phyloP scores from a whole-genome alignment of 2,797 vertebrate genomes.

The Enteromius afrohamiltoni region DNA sequence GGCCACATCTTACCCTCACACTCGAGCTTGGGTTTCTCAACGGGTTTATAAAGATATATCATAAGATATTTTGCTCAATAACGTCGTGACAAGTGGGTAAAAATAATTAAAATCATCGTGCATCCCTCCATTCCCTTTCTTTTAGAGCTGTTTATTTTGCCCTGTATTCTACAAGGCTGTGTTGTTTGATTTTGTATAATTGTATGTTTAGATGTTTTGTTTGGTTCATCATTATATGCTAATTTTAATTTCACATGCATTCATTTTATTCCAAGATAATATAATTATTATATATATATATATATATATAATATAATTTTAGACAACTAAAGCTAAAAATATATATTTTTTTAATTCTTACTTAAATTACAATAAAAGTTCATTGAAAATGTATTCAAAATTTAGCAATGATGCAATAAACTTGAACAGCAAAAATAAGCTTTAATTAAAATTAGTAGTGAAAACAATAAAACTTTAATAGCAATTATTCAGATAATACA shows the following conservation, averaged over 20 bases:
- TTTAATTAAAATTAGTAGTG: background rate
- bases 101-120: background rate
- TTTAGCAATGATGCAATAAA: background rate
- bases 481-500: background rate
- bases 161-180: background rate
- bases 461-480: no score
- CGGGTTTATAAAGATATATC: slow-evolving; percentile 26
- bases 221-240: background rate
- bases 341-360: no score
- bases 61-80: slow-evolving; percentile 1
- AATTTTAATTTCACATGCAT: background rate
- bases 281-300: background rate
- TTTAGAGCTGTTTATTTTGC: background rate
- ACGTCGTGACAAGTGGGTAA: slow-evolving; percentile 1
- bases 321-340: background rate
- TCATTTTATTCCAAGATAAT: background rate
- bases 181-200: background rate
- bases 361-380: background rate
- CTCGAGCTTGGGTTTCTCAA: background rate
- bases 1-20: background rate
- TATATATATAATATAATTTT: no score
- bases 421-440: background rate
- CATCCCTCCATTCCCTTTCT: background rate
- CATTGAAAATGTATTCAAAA: background rate
- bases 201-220: background rate